Base-by-base conservation (phyloP, 2,797 vertebrate species). In the Leucoraja ocellata region DNA sequence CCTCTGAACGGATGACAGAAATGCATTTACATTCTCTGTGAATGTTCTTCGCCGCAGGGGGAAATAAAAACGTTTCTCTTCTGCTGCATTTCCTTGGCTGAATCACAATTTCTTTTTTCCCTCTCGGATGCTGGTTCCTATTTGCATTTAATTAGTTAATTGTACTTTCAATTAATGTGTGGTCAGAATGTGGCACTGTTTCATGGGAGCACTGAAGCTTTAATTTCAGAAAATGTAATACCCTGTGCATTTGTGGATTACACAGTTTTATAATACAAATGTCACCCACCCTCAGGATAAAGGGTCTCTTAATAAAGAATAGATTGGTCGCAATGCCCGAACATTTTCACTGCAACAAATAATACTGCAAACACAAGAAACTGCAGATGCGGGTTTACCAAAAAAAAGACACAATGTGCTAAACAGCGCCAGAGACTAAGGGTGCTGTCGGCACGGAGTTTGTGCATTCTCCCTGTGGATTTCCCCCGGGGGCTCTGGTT, bases 71-170 rank as follows among this genome's bases (percentile, higher is more conserved):
- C 8, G 9, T 28, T 46, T 21, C 88, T 91, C 63, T 46, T 1
- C 65, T 73, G 88, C 36, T 36, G 21, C 36, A 74, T 21, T 46
- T 73, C 90, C 68, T 36, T 25, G 90, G 21, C 90, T 74, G 90
- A 91, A 74, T 91, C 68, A n/a, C 23, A 23, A 74, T 91, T 74
- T 74, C 23, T 73, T 39, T 46, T 68, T 18, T 91, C 46, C 28
- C 36, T 68, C 39, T 73, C 68, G 32, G 10, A 25, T 63, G 18
- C 63, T 28, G 71, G 21, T 91, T 25, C 90, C 39, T 23, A 91
- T 91, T 74, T 91, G 90, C 90, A 91, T 91, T 91, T 91, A 91
- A 91, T 73, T 91, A 91, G 88, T 91, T 91, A 71, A 91, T 91
- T 91, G 90, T 54, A 74, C 28, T 91, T 91, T 91, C 90, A 91